Evolutionary conservation across 2,888 invertebrate genomes (phyloP), one percentile per base, ranked within the genome.

Genomic region (Apamea epomidion): DNA sequence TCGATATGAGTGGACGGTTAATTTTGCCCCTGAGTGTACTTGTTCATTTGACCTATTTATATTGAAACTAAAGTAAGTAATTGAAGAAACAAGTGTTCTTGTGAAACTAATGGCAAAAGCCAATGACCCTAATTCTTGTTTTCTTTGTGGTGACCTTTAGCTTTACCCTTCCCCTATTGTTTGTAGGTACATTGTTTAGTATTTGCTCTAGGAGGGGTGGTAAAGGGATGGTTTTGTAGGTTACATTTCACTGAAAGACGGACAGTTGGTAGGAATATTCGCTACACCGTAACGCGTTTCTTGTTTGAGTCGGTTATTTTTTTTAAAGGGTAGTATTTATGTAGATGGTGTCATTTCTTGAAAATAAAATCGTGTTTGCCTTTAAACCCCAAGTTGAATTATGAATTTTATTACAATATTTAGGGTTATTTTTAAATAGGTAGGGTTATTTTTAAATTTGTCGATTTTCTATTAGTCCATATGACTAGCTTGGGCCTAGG

Each of bases 141-240:
- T 76, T 74, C 45, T 71, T 70, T 32, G 48, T 48, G 71, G 60
- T 84, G 87, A 87, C 78, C 85, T 86, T 87, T 84, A 76, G 54
- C 2, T 45, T 25, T 74, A 67, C 80, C 84, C 74, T 80, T 69
- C 64, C 69, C 70, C 62, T 75, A 68, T 79, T 86, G 76, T 81
- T 74, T 74, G 65, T 68, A 45, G 58, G 64, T 82, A 84, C 70
- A 74, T 71, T 74, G 76, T 79, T 78, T 68, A 73, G 73, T 68
- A 72, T 76, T 86, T 78, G 78, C 48, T 65, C 68, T 70, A 45
- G 67, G 72, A 74, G 58, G 79, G 69, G 81, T 64, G 54, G 10
- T 71, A 29, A 54, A 62, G 76, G 84, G 75, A 68, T 76, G 78
- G 67, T 73, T 85, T 74, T 69, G 60, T 80, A 72, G 85, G 71